A percentile compares a stretch with the other conserved stretches of the same genome.
phyloP scores from a whole-genome alignment of 2,888 invertebrate genomes.

The Nomada fabriciana region DNA sequence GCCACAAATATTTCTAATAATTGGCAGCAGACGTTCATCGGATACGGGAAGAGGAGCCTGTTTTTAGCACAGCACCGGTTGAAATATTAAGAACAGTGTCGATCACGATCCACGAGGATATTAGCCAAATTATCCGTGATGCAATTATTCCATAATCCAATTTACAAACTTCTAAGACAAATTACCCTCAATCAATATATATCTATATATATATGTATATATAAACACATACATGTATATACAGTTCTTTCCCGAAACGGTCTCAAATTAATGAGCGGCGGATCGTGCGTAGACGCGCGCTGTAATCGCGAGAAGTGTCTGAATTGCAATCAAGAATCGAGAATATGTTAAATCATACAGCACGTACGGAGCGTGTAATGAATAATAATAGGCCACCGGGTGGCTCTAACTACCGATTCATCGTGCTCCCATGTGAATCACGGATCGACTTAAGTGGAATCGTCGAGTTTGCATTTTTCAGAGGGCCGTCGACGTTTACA shows the following conservation, averaged over 20 bases:
- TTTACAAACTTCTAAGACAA: constrained; percentile 23
- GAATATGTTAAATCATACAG: constrained; percentile 34
- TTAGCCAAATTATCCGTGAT: constrained; percentile 8
- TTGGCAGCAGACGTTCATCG: too few species aligned
- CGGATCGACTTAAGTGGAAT: constrained; percentile 27
- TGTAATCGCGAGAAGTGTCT: constrained; percentile 39
- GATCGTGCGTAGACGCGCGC: constrained; percentile 15
- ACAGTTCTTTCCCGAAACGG: constrained; percentile 2
- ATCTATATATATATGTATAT: background rate
- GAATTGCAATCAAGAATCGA: constrained; percentile 29
- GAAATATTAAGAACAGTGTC: background rate
- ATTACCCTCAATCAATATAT: constrained; percentile 14
- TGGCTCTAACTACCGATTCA: constrained; percentile 42
- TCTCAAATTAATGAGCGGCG: constrained; percentile 29
- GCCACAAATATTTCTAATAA: too few species aligned
- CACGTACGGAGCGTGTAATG: constrained; percentile 49
- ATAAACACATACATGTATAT: background rate
- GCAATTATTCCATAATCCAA: constrained; percentile 23
- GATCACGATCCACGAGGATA: background rate
- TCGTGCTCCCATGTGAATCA: constrained; percentile 31
- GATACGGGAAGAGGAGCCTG: too few species aligned
- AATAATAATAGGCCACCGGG: constrained; percentile 47
- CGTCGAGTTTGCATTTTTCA: constrained; percentile 49
- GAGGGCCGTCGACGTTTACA: constrained; percentile 25
- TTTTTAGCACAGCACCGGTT: background rate